Evolutionary conservation across 1,140 invertebrate species (phyloP).

Genomic region (Lepidurus packardi): DNA sequence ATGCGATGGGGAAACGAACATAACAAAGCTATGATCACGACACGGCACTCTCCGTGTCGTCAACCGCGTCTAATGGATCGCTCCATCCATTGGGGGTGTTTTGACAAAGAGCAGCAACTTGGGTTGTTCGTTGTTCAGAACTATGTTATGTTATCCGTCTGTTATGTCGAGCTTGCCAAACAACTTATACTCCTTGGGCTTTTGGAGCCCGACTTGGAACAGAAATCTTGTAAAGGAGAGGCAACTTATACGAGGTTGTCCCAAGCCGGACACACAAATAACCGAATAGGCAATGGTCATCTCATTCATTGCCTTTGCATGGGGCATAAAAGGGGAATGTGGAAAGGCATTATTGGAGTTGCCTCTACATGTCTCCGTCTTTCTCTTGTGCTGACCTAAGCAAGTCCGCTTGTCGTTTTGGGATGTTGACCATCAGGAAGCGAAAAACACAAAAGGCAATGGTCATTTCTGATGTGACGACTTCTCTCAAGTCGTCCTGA

Average conservation of each 20-base stretch:
- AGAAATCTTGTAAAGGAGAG: too few species aligned
- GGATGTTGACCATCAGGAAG: not conserved
- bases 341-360: not conserved
- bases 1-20: not conserved
- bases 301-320: not conserved
- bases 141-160: too few species aligned
- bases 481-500: not conserved
- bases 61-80: slow-evolving; percentile 17
- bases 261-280: not conserved
- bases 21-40: not conserved
- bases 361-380: not conserved
- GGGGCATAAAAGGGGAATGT: not conserved
- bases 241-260: too few species aligned
- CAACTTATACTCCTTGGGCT: too few species aligned
- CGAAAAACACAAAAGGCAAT: not conserved
- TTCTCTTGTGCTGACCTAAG: not conserved
- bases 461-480: not conserved
- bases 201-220: too few species aligned
- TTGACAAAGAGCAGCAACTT: not conserved
- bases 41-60: not conserved
- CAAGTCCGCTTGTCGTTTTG: not conserved
- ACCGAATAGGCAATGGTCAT: not conserved
- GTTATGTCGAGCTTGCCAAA: too few species aligned
- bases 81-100: not conserved
- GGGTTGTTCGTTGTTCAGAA: too few species aligned